Conservation (phyloP, 2,797 vertebrate genomes). For the Argya squamiceps region DNA sequence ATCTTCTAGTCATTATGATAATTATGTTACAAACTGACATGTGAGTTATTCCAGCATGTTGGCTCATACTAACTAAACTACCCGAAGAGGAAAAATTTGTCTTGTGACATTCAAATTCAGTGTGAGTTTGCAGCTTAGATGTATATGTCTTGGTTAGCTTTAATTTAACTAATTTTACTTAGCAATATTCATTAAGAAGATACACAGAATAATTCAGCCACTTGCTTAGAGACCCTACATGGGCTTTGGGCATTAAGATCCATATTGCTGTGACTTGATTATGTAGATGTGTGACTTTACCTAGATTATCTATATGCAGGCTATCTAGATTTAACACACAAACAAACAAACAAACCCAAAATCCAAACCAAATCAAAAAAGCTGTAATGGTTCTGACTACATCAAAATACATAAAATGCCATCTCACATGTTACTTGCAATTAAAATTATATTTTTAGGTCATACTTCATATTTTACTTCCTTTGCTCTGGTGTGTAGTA, state of each 20-base stretch:
- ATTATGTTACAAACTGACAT: not conserved
- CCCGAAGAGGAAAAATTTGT: not conserved
- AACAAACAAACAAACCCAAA: not conserved
- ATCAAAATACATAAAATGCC: not conserved
- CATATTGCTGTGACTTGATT: not conserved
- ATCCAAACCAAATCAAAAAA: not conserved
- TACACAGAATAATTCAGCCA: not conserved
- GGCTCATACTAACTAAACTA: not conserved
- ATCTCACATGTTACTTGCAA: not conserved
- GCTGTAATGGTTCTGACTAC: not conserved
- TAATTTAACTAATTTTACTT: not conserved
- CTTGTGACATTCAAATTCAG: not conserved
- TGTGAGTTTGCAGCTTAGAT: not conserved
- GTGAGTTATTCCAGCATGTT: not conserved
- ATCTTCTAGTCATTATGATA: constrained; percentile 5
- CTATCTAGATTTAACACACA: not conserved
- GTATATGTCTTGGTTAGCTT: not conserved
- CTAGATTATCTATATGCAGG: not conserved
- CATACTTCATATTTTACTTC: not conserved
- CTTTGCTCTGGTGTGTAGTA: not conserved
- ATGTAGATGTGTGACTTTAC: not conserved
- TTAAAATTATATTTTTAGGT: not conserved
- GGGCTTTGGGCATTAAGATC: not conserved
- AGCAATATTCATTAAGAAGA: not conserved
- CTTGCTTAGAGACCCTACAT: not conserved